Base-by-base conservation (phyloP, 2,113 vertebrate species). In the Progne subis region DNA sequence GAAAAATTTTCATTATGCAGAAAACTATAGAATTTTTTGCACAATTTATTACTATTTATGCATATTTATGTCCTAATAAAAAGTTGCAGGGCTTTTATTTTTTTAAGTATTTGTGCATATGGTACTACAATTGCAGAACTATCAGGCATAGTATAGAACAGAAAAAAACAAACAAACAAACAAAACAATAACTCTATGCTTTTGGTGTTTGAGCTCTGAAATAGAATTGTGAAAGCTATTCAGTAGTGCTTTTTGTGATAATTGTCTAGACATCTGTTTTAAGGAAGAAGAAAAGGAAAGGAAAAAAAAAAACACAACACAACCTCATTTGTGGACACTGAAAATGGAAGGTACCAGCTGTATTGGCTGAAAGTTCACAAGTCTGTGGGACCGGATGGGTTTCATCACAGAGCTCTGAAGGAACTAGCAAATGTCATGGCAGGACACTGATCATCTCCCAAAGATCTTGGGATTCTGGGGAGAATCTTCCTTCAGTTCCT, bases 371-470 rank as follows among this genome's bases (percentile, higher is more conserved):
- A 37, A 71, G 24, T 43, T 65, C 61, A 50, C 13, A 61, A 46
- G 21, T 52, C 14, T 2, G 0, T 52, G 25, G 21, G 7, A 24
- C 41, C 41, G 47, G 11, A 6, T 14, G 9, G 12, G 13, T 63
- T 84, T 80, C n/a, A 52, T 71, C 5, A 25, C 11, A 65, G 39
- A 60, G 29, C 41, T 15, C 52, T 71, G 43, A 81, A 37, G n/a
- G 14, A 87, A 5, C 5, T 39, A 37, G 12, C 0, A 2, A 29
- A 76, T 47, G 5, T 50, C 12, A 0, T n/a, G 23, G 10, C 11
- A 80, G 32, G 25, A n/a, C 3, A 20, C 4, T 1, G 0, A 46
- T 41, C 24, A 44, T 23, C 32, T 67, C 12, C 10, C 11, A 76
- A 37, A 52, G 29, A 3, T 67, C 8, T 50, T 56, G 12, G 13